Evolutionary conservation across 2,113 vertebrate genomes (phyloP).

Genomic region (Sturnira hondurensis): DNA sequence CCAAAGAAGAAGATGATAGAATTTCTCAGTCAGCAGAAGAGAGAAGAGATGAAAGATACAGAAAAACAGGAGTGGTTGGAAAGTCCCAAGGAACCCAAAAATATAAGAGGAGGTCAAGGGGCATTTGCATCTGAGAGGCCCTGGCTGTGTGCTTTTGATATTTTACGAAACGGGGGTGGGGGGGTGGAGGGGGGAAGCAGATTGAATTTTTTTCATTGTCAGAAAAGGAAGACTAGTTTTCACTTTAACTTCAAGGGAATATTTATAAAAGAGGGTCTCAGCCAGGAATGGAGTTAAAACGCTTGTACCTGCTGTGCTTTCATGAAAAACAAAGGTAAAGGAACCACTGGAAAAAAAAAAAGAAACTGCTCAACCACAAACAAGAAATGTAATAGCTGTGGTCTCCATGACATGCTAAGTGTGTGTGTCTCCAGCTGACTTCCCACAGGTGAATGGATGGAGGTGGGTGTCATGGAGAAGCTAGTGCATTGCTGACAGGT

Average conservation of each 20-base stretch:
- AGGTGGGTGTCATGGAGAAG: background rate
- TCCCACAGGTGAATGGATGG: background rate
- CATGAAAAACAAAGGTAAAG: conserved; percentile 54
- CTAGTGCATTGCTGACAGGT: background rate
- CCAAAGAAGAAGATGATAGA: conserved; percentile 3
- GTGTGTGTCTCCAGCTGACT: background rate
- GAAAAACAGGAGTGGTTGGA: background rate
- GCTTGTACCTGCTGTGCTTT: conserved; percentile 54
- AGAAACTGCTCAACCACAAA: conserved; percentile 39
- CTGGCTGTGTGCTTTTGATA: conserved; percentile 43
- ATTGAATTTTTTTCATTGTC: conserved; percentile 60
- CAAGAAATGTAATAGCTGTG: background rate
- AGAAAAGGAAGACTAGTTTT: conserved; percentile 55
- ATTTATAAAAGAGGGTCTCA: conserved; percentile 63
- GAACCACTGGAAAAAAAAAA: conserved; percentile 50
- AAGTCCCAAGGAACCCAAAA: background rate
- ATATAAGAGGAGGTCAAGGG: conserved; percentile 25
- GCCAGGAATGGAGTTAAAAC: conserved; percentile 63
- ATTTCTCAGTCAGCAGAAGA: conserved; percentile 52
- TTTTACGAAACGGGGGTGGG: conserved; percentile 56
- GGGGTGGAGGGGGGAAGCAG: conserved; percentile 35
- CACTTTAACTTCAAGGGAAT: conserved; percentile 68
- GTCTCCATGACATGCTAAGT: background rate
- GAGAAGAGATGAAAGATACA: background rate
- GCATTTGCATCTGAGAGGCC: conserved; percentile 51